Evolutionary conservation across 2,888 invertebrate species (phyloP), one percentile per base, ranked within the genome.

Genomic region (Phrixothrix hirtus): DNA sequence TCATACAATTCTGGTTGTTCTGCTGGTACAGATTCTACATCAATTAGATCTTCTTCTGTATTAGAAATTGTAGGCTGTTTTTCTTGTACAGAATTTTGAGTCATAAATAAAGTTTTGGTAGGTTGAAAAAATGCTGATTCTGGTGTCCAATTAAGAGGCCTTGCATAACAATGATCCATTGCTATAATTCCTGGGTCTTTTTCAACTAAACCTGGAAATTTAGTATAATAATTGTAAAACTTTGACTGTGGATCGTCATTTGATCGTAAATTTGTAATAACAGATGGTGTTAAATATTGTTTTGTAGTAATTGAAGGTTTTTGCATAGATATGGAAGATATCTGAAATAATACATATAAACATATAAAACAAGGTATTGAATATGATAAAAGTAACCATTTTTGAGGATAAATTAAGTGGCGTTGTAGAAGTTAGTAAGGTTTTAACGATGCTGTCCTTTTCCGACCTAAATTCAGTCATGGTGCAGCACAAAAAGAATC

Each of bases 101-200:
- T 60, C 46, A 80, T 75, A 65, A 82, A 81, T 29, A 82, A 65
- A 4, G 76, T 79, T 62, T 80, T 81, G 1, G 77, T 72, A 0
- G 86, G 85, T 50, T 81, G 78, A 1, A 83, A 78, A 68, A 83
- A 82, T 63, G 79, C 77, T 37, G 82, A 80, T 64, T 85, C 85
- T 7, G 85, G 83, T 56, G 81, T 80, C 77, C 84, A 83, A 66
- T 84, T 84, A 78, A 84, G 83, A 38, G 88, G 86, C 60, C 86
- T 81, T 5, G 87, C 81, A 66, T 90, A 90, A 65, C 83, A 82
- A 65, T 90, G 89, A 65, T 90, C 89, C 73, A 85, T 80, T 52
- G 79, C 64, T 29, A 84, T 75, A 34, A 53, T 35, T 34, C 58
- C 60, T n/a, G 54, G 15, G 2, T 59, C 57, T 12, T 52, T 45